These are phyloP conservation scores for Plectrocnemia conspersa DNA, from an alignment of 1,140 invertebrate species.

Conservation along the genomic window DNA sequence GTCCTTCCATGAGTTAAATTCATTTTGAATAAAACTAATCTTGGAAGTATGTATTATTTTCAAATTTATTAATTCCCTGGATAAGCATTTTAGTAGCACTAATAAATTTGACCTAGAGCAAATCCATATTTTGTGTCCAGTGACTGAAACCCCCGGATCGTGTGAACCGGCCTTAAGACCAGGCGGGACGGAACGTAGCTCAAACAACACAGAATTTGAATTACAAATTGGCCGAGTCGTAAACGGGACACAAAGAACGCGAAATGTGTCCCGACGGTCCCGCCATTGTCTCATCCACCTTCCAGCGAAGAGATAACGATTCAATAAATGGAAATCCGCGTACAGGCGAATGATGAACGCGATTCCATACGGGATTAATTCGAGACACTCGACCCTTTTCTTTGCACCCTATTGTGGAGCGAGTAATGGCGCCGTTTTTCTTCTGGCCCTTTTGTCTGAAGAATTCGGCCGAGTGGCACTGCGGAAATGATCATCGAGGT, in stretches of 20 bases:
- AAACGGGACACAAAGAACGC: conserved; percentile 15
- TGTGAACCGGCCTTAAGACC: background rate
- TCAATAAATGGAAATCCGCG: conserved; percentile 5
- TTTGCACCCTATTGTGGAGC: no score
- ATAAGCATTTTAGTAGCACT: no score
- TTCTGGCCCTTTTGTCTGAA: conserved; percentile 2
- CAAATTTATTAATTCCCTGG: no score
- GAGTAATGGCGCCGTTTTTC: no score
- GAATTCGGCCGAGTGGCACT: no score
- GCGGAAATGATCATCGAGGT: no score
- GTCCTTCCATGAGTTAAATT: background rate
- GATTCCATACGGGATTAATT: conserved; percentile 8
- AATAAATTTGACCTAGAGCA: no score
- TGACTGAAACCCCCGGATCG: no score
- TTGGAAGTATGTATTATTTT: no score
- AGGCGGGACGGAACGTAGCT: conserved; percentile 15
- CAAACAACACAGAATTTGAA: conserved; percentile 32
- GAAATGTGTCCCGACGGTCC: conserved; percentile 6
- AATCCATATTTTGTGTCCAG: no score
- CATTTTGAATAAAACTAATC: background rate
- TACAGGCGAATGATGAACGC: conserved; percentile 10
- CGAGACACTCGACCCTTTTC: background rate
- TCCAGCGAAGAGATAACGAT: conserved; percentile 1
- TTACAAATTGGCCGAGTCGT: conserved; percentile 26
- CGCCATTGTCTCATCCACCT: conserved; percentile 13